These are phyloP conservation scores for Notarius lentiginosus DNA, from an alignment of 2,113 vertebrate genomes.

Conservation along the genomic window DNA sequence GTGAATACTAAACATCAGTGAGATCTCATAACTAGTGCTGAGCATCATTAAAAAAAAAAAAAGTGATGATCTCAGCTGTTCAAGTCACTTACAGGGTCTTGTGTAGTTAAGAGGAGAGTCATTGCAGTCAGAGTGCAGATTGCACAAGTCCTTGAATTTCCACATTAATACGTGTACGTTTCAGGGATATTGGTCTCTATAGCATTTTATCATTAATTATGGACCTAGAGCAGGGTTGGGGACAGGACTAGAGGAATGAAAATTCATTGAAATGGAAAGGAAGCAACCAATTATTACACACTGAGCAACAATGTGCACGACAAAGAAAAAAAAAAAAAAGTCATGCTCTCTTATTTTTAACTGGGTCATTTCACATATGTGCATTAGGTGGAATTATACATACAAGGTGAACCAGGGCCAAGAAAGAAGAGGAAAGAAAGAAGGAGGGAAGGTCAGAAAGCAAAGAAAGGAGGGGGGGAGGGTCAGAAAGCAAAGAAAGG, in stretches of 20 bases:
- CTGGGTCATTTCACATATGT: background rate
- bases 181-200: background rate
- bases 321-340: background rate
- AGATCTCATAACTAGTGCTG: background rate
- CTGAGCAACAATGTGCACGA: background rate
- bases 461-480: no score
- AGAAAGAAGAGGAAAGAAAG: no score
- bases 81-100: background rate
- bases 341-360: background rate
- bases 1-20: background rate
- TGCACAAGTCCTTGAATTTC: background rate
- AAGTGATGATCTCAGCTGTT: conserved; percentile 7
- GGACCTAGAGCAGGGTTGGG: background rate
- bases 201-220: background rate
- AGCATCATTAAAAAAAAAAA: background rate
- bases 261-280: background rate
- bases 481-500: no score
- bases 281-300: no score
- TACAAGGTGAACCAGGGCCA: background rate
- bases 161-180: background rate
- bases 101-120: background rate
- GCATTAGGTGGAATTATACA: background rate
- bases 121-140: background rate
- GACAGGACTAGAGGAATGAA: background rate
- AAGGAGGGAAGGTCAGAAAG: no score